These are phyloP conservation scores for Gouania willdenowi DNA, from an alignment of 2,797 vertebrate species.

Conservation along the genomic window DNA sequence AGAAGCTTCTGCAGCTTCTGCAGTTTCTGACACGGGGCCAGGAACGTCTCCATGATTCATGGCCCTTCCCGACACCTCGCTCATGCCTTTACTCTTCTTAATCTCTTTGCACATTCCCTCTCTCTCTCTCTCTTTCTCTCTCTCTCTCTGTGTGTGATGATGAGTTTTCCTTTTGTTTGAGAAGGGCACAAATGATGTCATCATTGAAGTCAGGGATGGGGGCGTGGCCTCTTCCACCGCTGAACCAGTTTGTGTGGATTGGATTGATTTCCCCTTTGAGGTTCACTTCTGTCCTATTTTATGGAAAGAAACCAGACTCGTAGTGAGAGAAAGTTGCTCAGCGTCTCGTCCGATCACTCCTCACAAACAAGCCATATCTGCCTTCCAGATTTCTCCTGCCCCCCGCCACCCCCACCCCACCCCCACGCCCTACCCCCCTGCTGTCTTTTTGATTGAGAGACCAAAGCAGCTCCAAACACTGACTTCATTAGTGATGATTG, in stretches of 20 bases:
- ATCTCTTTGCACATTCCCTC: conserved; percentile 41
- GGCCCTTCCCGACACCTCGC: conserved; percentile 56
- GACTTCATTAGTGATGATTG: conserved; percentile 67
- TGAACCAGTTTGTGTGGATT: conserved; percentile 25
- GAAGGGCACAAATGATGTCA: conserved; percentile 68
- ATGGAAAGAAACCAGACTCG: conserved; percentile 23
- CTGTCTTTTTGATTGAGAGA: conserved; percentile 44
- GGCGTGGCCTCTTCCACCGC: conserved; percentile 30
- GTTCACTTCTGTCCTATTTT: conserved; percentile 14
- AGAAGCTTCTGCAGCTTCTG: too few species aligned
- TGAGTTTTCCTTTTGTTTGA: conserved; percentile 70
- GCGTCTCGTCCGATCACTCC: conserved; percentile 2
- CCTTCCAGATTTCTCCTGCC: conserved; percentile 5
- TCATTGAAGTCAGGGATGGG: conserved; percentile 50
- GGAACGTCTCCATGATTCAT: conserved; percentile 69
- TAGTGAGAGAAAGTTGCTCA: conserved; percentile 5
- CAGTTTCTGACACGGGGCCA: conserved; percentile 56
- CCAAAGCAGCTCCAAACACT: conserved; percentile 44
- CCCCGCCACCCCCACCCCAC: neutral
- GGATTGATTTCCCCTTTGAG: conserved; percentile 54
- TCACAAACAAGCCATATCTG: conserved; percentile 33
- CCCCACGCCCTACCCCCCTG: conserved; percentile 4
- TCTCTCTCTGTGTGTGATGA: conserved; percentile 40
- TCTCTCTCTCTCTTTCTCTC: conserved; percentile 6
- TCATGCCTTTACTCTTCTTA: conserved; percentile 67